A percentile compares a stretch with the other conserved stretches of the same genome.
These are phyloP conservation scores for Catharus bicknelli DNA, from an alignment of 2,113 vertebrate species.

Conservation along the genomic window DNA sequence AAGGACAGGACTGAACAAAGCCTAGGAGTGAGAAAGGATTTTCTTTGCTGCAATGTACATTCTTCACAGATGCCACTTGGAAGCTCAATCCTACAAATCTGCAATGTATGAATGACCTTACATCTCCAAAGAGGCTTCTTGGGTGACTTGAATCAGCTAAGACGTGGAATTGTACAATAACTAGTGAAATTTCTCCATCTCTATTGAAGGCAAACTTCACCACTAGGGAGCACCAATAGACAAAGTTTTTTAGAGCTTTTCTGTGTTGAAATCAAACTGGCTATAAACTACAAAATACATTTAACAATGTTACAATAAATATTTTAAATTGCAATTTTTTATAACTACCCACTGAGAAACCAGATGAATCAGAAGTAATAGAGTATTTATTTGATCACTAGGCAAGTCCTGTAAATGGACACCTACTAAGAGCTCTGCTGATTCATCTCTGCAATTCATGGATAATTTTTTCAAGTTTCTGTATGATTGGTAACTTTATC, in stretches of 20 bases:
- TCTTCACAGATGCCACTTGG: not conserved
- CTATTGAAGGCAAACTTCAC: not conserved
- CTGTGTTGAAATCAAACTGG: not conserved
- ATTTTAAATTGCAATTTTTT: not conserved
- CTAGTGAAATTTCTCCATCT: not conserved
- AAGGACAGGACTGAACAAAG: not conserved
- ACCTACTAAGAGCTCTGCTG: not conserved
- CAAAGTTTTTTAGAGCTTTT: not conserved
- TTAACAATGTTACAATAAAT: not conserved
- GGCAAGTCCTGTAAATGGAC: not conserved
- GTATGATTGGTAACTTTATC: not conserved
- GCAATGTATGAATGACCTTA: not conserved
- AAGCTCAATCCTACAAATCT: not conserved
- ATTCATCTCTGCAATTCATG: not conserved
- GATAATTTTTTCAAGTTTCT: not conserved
- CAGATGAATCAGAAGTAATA: constrained; percentile 2
- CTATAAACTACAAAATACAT: not conserved
- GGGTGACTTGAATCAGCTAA: not conserved
- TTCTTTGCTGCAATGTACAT: not conserved
- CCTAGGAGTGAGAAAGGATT: not conserved
- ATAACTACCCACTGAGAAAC: not conserved
- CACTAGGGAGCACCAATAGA: constrained; percentile 59
- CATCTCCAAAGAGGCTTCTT: not conserved
- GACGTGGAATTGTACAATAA: not conserved
- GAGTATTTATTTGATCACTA: not conserved